These are phyloP conservation scores for Falco rusticolus DNA, from an alignment of 2,797 vertebrate genomes.

Conservation along the genomic window DNA sequence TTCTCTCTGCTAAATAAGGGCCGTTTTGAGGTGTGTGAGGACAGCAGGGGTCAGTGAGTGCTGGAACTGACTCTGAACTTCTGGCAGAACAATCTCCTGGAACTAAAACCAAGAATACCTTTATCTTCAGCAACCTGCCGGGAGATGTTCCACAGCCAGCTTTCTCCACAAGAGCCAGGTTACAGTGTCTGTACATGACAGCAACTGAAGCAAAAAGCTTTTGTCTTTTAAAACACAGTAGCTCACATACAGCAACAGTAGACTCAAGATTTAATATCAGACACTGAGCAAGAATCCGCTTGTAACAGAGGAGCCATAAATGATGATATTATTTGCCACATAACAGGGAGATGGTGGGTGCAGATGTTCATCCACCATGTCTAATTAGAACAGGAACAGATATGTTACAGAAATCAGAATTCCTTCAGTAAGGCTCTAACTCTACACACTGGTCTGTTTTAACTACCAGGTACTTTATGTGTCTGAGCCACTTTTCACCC, in stretches of 20 bases:
- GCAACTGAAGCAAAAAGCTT: constrained; percentile 51
- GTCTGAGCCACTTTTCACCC: not conserved
- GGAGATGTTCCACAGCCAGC: constrained; percentile 63
- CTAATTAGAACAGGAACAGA: constrained; percentile 18
- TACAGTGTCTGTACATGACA: constrained; percentile 40
- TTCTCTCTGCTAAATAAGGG: constrained; percentile 44
- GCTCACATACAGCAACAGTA: constrained; percentile 5
- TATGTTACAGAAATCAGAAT: constrained; percentile 7
- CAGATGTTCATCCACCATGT: not conserved
- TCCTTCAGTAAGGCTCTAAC: not conserved
- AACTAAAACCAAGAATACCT: constrained; percentile 63
- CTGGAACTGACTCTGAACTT: constrained; percentile 70
- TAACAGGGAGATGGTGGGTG: not conserved
- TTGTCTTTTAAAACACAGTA: constrained; percentile 56
- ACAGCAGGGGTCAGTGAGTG: constrained; percentile 53
- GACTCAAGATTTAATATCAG: constrained; percentile 24
- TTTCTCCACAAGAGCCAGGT: constrained; percentile 53
- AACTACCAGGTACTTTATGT: not conserved
- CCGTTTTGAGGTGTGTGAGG: constrained; percentile 49
- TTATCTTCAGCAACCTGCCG: constrained; percentile 57
- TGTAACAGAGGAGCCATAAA: not conserved
- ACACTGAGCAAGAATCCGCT: not conserved
- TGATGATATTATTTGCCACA: not conserved
- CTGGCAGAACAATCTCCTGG: constrained; percentile 59
- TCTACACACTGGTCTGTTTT: not conserved